Base-by-base conservation (phyloP, 2,113 vertebrate genomes). In the Gyps fulvus region DNA sequence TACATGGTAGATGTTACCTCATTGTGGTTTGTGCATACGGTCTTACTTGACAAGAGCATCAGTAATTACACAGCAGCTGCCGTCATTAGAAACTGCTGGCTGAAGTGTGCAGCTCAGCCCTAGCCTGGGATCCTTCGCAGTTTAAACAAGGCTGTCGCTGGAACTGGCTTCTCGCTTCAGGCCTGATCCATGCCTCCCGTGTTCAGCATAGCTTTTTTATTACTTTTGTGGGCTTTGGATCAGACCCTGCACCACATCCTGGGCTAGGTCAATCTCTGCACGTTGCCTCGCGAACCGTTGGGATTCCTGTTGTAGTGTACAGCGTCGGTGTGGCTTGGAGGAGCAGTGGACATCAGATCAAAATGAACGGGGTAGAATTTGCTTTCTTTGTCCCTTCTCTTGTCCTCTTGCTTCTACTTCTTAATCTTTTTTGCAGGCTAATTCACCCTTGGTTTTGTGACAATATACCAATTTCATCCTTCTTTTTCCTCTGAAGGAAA, bases 1-100 rank as follows among this genome's bases (percentile, higher is more conserved):
- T 86, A 9, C 0, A 12, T n/a, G 79, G 54, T 69, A 54, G 52
- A 12, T 67, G 61, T 79, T 83, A 70, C 59, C 45, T 63, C 38
- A 4, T 5, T 18, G 45, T 49, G 45, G 4, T 23, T 54, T 74
- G n/a, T 7, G 20, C 2, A 0, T 31, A 23, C 2, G 34, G 13
- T 42, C 18, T 61, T 25, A 13, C n/a, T 70, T 82, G 57, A 47
- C 17, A 17, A 38, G 14, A 22, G 18, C 12, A 4, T 36, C 57
- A 34, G 45, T 32, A 23, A 12, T 34, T 61, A 18, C 36, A 9
- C 43, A 69, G 5, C 27, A 66, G 59, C 63, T 57, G 16, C 38
- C 0, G 4, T 20, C 11, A 1, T 12, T 20, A n/a, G 50, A 9
- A 27, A 9, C 36, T 11, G 40, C 47, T 57, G 54, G 43, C 42